Base-by-base conservation (phyloP, 2,797 vertebrate species). In the Pseudomugil tenellus region DNA sequence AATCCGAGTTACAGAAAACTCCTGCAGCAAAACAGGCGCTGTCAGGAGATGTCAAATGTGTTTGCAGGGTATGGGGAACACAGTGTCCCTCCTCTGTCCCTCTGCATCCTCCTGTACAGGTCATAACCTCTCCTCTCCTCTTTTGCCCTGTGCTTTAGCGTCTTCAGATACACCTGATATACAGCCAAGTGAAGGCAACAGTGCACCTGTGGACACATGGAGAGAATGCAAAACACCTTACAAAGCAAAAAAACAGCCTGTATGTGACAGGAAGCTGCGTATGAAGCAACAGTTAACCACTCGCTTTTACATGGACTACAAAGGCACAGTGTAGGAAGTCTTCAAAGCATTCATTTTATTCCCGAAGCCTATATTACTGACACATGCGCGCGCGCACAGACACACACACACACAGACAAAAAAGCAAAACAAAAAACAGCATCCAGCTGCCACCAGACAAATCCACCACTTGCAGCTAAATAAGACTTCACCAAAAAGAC, bases 171-270 rank as follows among this genome's bases (percentile, higher is more conserved):
- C 41, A 90, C 76, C 78, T 87, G 91, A 81, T 86, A 91, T 76
- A 89, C 89, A 21, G 89, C 90, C 85, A 95, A 83, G 69, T 91
- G 90, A 79, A 94, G 84, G 60, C 86, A 92, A 74, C 91, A 91
- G 86, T 93, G 90, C 79, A 94, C 91, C 94, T 95, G 92, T 72
- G 83, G 79, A 89, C 78, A 90, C 83, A 79, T 72, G 82, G 76
- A 76, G 74, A 77, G 58, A 84, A 87, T 83, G 92, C 87, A 89
- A 86, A 87, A 81, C 76, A 77, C 82, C 84, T 75, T 80, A 90
- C 86, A n/a, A 46, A 46, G n/a, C 43, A 46, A 46, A 2, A 85
- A 82, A 84, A 83, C 74, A 81, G 72, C 70, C 62, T 31, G 11
- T 12, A 59, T 29, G 51, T 84, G 84, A 72, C 83, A 43, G 53